These are phyloP conservation scores for Lasiommata megera DNA, from an alignment of 2,888 invertebrate genomes.

Conservation along the genomic window DNA sequence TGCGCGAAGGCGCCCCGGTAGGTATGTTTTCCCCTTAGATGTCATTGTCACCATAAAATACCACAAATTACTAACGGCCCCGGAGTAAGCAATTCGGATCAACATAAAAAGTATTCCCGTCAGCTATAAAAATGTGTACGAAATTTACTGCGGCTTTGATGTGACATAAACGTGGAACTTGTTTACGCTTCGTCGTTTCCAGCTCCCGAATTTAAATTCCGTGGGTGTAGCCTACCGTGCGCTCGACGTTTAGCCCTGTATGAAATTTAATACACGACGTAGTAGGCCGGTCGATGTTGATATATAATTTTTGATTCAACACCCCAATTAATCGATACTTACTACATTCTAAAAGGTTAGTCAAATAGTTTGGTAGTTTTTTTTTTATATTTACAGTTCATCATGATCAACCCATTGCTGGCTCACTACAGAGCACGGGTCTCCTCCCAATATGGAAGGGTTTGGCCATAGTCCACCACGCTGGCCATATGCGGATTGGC, in stretches of 20 bases:
- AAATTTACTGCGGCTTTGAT: slow-evolving; percentile 19
- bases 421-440: no score
- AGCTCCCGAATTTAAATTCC: slow-evolving; percentile 43
- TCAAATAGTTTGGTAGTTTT: no score
- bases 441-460: no score
- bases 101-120: slow-evolving; percentile 7
- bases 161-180: slow-evolving; percentile 14
- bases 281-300: not conserved
- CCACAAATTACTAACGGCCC: slow-evolving; percentile 2
- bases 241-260: slow-evolving; percentile 11
- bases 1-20: not conserved
- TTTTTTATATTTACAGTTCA: no score
- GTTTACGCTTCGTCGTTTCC: slow-evolving; percentile 18
- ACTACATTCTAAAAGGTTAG: no score
- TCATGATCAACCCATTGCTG: no score
- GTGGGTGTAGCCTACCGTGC: slow-evolving; percentile 22
- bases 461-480: no score
- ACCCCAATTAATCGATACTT: no score
- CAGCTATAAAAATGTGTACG: slow-evolving; percentile 13
- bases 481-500: no score
- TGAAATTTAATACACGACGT: slow-evolving; percentile 17
- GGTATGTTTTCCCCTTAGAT: not conserved
- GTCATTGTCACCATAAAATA: slow-evolving; percentile 5
- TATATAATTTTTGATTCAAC: no score
- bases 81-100: slow-evolving; percentile 10